A percentile compares a stretch with the other conserved stretches of the same genome.
These are phyloP conservation scores for Clinocottus analis DNA, from an alignment of 2,113 vertebrate genomes.

Conservation along the genomic window DNA sequence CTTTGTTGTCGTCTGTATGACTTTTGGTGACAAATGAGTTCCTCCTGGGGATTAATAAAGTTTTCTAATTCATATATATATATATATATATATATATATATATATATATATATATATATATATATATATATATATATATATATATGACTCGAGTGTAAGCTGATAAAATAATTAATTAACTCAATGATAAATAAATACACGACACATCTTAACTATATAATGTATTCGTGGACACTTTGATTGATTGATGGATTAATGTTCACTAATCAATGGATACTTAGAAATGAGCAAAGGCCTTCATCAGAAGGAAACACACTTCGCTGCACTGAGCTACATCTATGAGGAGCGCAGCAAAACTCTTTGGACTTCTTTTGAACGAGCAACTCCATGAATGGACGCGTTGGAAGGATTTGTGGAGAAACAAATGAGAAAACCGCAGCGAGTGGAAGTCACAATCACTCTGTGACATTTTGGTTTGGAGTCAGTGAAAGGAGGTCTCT, in stretches of 20 bases:
- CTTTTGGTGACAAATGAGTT: too few species aligned
- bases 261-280: slow-evolving; percentile 5
- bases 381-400: not conserved
- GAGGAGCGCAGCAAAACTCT: not conserved
- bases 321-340: not conserved
- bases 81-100: too few species aligned
- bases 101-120: too few species aligned
- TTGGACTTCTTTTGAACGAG: not conserved
- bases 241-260: slow-evolving; percentile 6
- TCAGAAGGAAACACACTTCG: slow-evolving; percentile 4
- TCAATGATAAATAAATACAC: not conserved
- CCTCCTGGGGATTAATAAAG: too few species aligned
- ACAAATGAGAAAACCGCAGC: not conserved
- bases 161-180: not conserved
- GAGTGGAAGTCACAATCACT: not conserved
- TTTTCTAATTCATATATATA: too few species aligned
- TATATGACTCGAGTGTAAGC: not conserved
- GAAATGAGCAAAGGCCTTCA: not conserved
- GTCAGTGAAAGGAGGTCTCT: slow-evolving; percentile 32
- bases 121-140: too few species aligned
- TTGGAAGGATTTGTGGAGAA: not conserved
- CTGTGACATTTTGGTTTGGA: not conserved
- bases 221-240: not conserved
- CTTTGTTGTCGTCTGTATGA: too few species aligned
- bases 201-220: not conserved